Evolutionary conservation across 2,113 vertebrate genomes (phyloP).

Genomic region (Apaloderma vittatum): DNA sequence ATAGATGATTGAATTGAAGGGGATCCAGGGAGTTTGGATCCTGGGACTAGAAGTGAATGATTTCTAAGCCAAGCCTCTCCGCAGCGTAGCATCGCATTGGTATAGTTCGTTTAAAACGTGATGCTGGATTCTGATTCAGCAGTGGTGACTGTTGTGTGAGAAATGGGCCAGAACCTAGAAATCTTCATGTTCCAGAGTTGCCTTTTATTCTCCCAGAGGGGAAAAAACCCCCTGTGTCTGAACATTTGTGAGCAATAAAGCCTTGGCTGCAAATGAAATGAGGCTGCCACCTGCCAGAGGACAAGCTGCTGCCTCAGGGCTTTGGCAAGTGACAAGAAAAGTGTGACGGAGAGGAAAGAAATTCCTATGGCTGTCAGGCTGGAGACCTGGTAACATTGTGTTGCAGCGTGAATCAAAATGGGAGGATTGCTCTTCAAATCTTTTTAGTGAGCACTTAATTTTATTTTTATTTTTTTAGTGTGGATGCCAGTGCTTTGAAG

Average conservation of each 20-base stretch:
- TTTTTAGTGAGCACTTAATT: background rate
- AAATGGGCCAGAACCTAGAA: background rate
- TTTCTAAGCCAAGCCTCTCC: background rate
- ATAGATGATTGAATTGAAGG: background rate
- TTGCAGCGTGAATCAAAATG: background rate
- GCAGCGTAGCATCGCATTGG: fast-evolving
- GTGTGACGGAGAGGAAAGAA: background rate
- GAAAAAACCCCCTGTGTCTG: background rate
- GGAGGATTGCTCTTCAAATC: background rate
- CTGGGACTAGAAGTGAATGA: background rate
- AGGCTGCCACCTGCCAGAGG: background rate
- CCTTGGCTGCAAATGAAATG: background rate
- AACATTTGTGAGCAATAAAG: background rate
- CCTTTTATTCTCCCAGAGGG: background rate
- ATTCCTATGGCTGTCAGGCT: background rate
- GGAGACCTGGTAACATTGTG: background rate
- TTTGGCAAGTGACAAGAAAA: background rate
- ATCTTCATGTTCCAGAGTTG: background rate
- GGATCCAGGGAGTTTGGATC: background rate
- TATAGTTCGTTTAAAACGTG: background rate
- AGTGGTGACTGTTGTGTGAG: background rate
- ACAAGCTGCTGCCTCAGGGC: conserved; percentile 1
- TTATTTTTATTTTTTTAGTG: background rate
- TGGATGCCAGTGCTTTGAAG: background rate
- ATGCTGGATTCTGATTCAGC: background rate